Percentiles rank a stretch among this genome's conserved stretches.
phyloP scores from a whole-genome alignment of 30 jellyfish, hydroid and myxozoan genomes.

The Aurelia aurita region DNA sequence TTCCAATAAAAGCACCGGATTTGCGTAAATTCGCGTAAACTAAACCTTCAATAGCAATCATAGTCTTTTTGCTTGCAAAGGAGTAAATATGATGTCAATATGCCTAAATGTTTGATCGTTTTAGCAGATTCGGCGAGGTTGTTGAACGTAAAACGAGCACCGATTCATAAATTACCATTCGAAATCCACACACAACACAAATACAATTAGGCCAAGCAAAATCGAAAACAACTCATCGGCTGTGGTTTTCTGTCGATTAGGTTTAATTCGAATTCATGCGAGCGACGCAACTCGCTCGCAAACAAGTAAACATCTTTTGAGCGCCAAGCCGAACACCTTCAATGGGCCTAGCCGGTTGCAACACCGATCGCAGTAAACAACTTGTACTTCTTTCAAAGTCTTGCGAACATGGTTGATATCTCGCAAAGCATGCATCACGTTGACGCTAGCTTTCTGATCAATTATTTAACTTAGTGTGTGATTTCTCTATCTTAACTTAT shows the following conservation, averaged over 20 bases:
- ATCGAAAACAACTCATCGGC: conserved; percentile 9
- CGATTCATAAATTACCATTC: no score
- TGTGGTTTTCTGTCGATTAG: conserved; percentile 7
- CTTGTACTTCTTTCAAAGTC: conserved; percentile 19
- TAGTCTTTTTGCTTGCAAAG: no score
- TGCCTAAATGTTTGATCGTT: no score
- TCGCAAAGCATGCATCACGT: no score
- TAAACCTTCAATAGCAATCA: no score
- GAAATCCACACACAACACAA: not conserved
- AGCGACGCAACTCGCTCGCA: conserved; percentile 29
- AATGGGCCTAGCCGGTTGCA: conserved; percentile 69
- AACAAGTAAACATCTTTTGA: conserved; percentile 43
- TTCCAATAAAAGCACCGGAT: no score
- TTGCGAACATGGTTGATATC: no score
- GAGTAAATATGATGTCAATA: no score
- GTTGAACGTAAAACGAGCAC: no score
- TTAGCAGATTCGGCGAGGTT: no score
- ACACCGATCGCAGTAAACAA: conserved; percentile 54
- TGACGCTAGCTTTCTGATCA: conserved; percentile 39
- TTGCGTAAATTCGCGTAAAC: no score
- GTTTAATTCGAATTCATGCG: conserved; percentile 6
- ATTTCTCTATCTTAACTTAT: no score
- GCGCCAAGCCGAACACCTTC: conserved; percentile 51
- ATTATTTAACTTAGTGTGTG: not conserved
- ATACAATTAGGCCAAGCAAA: not conserved